These are phyloP conservation scores for Leptopterna dolabrata DNA, from an alignment of 2,888 invertebrate species.

Conservation along the genomic window DNA sequence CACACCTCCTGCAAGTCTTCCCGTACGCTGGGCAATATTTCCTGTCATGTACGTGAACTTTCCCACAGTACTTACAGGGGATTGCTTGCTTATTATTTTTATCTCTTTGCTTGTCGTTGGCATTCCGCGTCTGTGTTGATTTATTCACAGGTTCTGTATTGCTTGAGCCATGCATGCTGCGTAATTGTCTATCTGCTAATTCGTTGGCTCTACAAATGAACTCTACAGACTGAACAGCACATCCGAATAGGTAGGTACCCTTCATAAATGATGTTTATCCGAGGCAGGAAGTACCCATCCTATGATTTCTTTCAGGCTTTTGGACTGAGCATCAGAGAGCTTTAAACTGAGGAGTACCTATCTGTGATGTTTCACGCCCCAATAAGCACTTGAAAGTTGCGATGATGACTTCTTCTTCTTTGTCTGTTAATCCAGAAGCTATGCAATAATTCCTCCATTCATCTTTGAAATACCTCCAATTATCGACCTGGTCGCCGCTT, in stretches of 20 bases:
- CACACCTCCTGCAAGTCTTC: too few relatives aligned
- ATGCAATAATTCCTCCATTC: background rate
- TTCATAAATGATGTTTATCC: background rate
- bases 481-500: background rate
- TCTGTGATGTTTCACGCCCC: background rate
- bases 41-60: too few relatives aligned
- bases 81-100: too few relatives aligned
- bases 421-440: background rate
- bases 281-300: background rate
- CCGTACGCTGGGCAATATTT: too few relatives aligned
- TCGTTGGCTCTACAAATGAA: too few relatives aligned
- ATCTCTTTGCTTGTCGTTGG: too few relatives aligned
- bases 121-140: too few relatives aligned
- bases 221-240: background rate
- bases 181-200: too few relatives aligned
- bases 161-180: too few relatives aligned
- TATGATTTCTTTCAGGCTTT: background rate
- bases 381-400: constrained; percentile 19
- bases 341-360: background rate
- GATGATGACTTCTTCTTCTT: background rate
- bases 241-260: background rate
- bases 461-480: constrained; percentile 12
- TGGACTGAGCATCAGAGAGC: background rate
- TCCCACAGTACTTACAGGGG: too few relatives aligned
- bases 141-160: too few relatives aligned